Base-by-base conservation (phyloP, 2,113 vertebrate species). In the Labeo catla region DNA sequence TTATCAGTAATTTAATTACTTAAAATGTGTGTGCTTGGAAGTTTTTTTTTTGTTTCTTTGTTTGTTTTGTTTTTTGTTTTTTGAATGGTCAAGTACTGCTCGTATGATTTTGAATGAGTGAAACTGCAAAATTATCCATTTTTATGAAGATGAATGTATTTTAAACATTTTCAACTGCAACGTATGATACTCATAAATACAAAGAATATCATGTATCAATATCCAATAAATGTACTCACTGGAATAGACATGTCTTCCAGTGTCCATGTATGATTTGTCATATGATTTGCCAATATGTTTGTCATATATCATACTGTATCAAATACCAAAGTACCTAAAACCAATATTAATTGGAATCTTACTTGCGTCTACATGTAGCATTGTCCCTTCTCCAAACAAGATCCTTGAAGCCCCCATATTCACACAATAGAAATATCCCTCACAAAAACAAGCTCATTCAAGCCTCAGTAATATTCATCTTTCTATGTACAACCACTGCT, bases 301-400 rank as follows among this genome's bases (percentile, higher is more conserved):
- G 12, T 76, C 50, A 49, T 68, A 84, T 15, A 16, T 83, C 47
- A 74, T 72, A 85, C 45, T 16, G n/a, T 23, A 47, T 13, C n/a
- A 15, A 21, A 57, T 2, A 57, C 16, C 16, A 57, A 57, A 15
- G 21, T 47, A 73, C 23, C 23, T 36, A 36, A 68, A 66, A 68
- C 15, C 65, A 36, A 7, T 15, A 68, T 68, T 76, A 23, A 13
- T 13, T 9, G 2, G 45, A n/a, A 21, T 76, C 72, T 91, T 85
- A 90, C 88, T 85, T 89, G 89, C 12, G 52, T 88, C 43, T 23
- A 88, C 76, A 28, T 57, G 21, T 5, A 91, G 77, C 2, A 54
- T 54, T 63, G 34, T 85, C 36, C 89, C 90, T 83, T 81, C 21
- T 63, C 84, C 90, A 73, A 91, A 91, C n/a, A 85, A 47, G 0